Evolutionary conservation across 2,113 vertebrate genomes (phyloP), one percentile per base, ranked within the genome.

Genomic region (Numida meleagris): DNA sequence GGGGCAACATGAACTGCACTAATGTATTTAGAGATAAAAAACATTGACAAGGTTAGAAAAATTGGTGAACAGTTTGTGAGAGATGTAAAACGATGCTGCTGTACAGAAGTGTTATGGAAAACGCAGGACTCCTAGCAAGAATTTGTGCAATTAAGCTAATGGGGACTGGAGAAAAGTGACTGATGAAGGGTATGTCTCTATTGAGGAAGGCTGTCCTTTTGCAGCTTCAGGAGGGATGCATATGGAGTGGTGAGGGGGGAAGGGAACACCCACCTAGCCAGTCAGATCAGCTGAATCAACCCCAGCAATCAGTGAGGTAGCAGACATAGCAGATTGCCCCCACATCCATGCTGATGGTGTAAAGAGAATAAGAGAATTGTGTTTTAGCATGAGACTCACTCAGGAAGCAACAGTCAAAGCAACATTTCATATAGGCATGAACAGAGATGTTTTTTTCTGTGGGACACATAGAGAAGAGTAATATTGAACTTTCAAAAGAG

Each of bases 1-100:
- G 12, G 2, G 3, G 6, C 13, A 75, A 61, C 1, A 14, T n/a
- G 40, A 95, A 53, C 53, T 1, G 0, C 7, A 45, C 4, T 38
- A 13, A 36, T 67, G 11, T 19, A 12, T 14, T 1, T 53, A 0
- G 46, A 43, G 15, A 57, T 4, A 84, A 67, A 95, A 63, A 9
- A 5, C 19, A 50, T 3, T 78, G 46, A 27, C 83, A 38, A 89
- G 17, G 6, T 27, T 10, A 0, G 2, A 38, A 83, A 45, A 38
- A 14, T 2, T 25, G 4, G 1, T 59, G 43, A 43, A 14, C 34
- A 38, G 2, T 65, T 78, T 61, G 17, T 68, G 29, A 88, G 36
- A 58, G 31, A 51, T 33, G 16, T 51, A 86, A 61, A 81, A 25
- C 8, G 25, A 17, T 65, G 25, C 9, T 81, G 13, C 27, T 86